Evolutionary conservation across 2,888 invertebrate genomes (phyloP), one percentile per base, ranked within the genome.

Genomic region (Platycheirus albimanus): DNA sequence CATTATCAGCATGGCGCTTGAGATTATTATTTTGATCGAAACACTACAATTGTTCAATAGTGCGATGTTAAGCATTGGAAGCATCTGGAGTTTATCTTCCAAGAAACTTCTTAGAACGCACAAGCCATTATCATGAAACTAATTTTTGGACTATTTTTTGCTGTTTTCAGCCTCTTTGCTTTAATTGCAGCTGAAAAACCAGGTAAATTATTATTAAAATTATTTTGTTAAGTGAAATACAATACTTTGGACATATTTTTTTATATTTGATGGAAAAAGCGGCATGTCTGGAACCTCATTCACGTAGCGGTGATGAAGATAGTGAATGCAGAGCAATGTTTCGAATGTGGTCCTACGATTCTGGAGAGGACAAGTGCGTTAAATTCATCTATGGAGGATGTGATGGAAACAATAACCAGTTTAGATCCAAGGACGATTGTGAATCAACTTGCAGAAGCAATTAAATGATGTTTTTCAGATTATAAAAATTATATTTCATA

Each of bases 401-500:
- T 86, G 91, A 94, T 58, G 96, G 96, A n/a, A 97, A 96, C 88
- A 92, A 93, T 85, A 97, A 97, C 89, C 95, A 95, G 88, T 96
- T 96, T 88, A 91, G 93, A 56, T 92, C 93, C 1, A 90, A 91
- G 52, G 92, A 93, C 13, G 94, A 94, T 74, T 96, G 95, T 86
- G 92, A 92, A 78, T 89, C 91, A 7, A 43, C 8, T 1, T 61
- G 58, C 17, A 61, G 33, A 30, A 28, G 30, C 15, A 15, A 0
- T 19, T 54, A 36, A n/a, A n/a, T 8, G 6, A 11, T 33, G n/a
- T n/a, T n/a, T n/a, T n/a, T n/a, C n/a, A n/a, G n/a, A n/a, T n/a
- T n/a, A n/a, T n/a, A n/a, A n/a, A n/a, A n/a, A n/a, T n/a, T n/a
- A n/a, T n/a, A n/a, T n/a, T n/a, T n/a, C n/a, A n/a, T n/a, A n/a